Conservation (phyloP, 2,797 vertebrate genomes). For the Loris lydekkerianus region DNA sequence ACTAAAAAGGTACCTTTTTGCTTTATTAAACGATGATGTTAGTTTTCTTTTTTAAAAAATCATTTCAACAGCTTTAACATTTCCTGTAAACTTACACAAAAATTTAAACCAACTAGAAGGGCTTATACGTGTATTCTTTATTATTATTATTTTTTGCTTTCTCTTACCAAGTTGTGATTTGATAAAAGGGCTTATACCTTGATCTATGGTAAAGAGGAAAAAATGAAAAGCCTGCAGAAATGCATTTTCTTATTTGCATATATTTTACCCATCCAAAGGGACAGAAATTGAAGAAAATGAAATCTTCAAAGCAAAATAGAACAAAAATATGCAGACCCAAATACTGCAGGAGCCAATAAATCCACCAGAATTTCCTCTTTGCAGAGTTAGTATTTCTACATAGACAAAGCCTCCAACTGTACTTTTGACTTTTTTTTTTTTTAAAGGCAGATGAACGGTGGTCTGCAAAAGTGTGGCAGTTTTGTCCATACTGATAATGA, state of each 20-base stretch:
- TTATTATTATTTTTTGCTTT: not conserved
- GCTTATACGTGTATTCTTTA: not conserved
- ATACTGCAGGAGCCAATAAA: conserved; percentile 67
- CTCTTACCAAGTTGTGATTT: not conserved
- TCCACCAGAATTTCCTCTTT: conserved; percentile 48
- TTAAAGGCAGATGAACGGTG: not conserved
- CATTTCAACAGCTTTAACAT: not conserved
- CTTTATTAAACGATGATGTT: not conserved
- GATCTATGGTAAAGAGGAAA: conserved; percentile 32
- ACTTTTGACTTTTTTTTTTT: not conserved
- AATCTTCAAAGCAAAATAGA: conserved; percentile 67
- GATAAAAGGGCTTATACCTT: not conserved
- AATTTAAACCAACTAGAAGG: conserved; percentile 15
- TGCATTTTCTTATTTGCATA: conserved; percentile 34
- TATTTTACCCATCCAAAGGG: conserved; percentile 22
- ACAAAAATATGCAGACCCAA: conserved; percentile 70
- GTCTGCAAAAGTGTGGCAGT: not conserved
- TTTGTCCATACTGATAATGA: not conserved
- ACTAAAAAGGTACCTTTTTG: not conserved
- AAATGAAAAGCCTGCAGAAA: conserved; percentile 5
- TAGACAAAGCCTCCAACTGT: conserved; percentile 42
- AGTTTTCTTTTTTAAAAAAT: not conserved
- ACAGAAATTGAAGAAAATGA: conserved; percentile 39
- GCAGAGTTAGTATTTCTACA: conserved; percentile 63
- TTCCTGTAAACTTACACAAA: conserved; percentile 11